Conservation (phyloP, 1,140 invertebrate genomes). For the Camponotus vicinus region DNA sequence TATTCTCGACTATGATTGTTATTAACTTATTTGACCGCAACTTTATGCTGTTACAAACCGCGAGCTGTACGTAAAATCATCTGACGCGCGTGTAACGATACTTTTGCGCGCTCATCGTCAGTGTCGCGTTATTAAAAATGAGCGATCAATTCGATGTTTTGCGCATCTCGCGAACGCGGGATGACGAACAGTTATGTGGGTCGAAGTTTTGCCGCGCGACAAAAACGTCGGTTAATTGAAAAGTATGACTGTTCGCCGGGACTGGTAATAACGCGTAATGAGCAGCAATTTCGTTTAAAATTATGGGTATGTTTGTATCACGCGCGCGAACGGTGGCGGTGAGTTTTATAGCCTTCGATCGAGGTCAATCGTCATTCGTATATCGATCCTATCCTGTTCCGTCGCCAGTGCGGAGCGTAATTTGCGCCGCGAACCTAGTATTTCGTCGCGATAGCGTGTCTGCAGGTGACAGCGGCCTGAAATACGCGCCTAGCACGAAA, state of each 20-base stretch:
- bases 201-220: conserved; percentile 26
- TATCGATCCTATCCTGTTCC: conserved; percentile 15
- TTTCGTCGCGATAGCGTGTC: conserved; percentile 72
- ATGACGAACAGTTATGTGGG: not conserved
- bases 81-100: not conserved
- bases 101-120: not conserved
- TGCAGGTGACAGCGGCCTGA: conserved; percentile 63
- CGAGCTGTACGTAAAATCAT: not conserved
- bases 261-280: conserved; percentile 41
- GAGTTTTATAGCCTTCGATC: conserved; percentile 25
- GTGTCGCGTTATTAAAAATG: conserved; percentile 15
- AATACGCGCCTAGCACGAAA: conserved; percentile 64
- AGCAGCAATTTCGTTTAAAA: conserved; percentile 44
- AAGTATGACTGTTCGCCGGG: conserved; percentile 16
- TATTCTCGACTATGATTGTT: conserved; percentile 55
- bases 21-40: conserved; percentile 31
- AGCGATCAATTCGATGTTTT: conserved; percentile 19
- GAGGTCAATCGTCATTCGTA: conserved; percentile 32
- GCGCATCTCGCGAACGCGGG: not conserved
- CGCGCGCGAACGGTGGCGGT: not conserved
- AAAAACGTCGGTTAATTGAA: conserved; percentile 47
- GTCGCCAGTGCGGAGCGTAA: conserved; percentile 6
- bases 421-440: conserved; percentile 53
- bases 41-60: conserved; percentile 23
- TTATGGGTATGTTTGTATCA: conserved; percentile 11